Evolutionary conservation across 2,113 vertebrate genomes (phyloP).

Genomic region (Arenaria interpres): DNA sequence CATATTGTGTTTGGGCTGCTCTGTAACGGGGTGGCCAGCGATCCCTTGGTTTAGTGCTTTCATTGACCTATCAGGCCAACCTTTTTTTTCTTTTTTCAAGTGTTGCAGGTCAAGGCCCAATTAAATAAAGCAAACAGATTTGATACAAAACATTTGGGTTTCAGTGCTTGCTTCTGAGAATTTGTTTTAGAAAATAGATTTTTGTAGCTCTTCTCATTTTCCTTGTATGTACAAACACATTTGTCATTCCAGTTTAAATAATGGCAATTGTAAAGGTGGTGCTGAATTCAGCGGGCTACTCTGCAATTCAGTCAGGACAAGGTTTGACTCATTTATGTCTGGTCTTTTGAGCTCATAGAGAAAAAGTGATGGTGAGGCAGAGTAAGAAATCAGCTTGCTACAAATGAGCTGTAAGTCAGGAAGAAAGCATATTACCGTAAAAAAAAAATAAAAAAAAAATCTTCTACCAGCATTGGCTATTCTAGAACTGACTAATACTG

Average conservation of each 20-base stretch:
- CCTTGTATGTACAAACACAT: background rate
- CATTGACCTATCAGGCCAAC: background rate
- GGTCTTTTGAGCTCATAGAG: slow-evolving; percentile 37
- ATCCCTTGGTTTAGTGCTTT: background rate
- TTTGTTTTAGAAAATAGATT: background rate
- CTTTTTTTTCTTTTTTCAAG: background rate
- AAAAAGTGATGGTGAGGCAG: slow-evolving; percentile 66
- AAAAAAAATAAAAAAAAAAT: slow-evolving; percentile 34
- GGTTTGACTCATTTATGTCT: slow-evolving; percentile 55
- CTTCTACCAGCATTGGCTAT: slow-evolving; percentile 17
- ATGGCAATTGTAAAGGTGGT: background rate
- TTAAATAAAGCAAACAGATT: background rate
- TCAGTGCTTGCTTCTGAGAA: background rate
- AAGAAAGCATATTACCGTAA: slow-evolving; percentile 58
- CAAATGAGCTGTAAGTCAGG: slow-evolving; percentile 63
- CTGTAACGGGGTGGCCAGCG: background rate
- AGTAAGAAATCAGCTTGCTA: slow-evolving; percentile 23
- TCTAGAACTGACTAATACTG: slow-evolving; percentile 66
- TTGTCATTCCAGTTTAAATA: background rate
- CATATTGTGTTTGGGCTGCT: background rate
- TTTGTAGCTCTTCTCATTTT: background rate
- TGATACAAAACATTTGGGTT: background rate
- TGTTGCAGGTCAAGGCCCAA: background rate
- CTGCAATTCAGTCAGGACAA: slow-evolving; percentile 44
- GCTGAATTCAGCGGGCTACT: slow-evolving; percentile 5